Evolutionary conservation across 2,113 vertebrate genomes (phyloP).

Genomic region (Ceyx margarethae): DNA sequence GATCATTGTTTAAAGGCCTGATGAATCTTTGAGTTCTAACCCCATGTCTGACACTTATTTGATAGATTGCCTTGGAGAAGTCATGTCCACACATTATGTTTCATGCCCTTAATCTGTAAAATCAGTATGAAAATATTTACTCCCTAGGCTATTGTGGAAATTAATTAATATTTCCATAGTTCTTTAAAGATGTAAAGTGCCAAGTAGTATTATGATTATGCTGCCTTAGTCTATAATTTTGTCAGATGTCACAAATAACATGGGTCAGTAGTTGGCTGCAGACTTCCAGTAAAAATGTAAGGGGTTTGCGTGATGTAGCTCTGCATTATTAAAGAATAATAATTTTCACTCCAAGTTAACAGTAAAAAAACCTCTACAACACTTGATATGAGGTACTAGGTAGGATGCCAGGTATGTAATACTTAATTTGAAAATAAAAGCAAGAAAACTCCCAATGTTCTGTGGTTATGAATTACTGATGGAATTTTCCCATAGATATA

Average conservation of each 20-base stretch:
- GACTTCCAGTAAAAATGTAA: background rate
- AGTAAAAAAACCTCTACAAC: background rate
- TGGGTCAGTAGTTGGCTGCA: background rate
- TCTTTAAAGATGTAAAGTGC: constrained; percentile 50
- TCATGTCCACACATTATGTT: background rate
- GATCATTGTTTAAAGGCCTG: background rate
- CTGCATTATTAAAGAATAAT: background rate
- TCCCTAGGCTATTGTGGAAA: constrained; percentile 46
- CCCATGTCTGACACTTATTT: background rate
- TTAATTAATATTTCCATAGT: constrained; percentile 49
- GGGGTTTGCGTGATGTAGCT: background rate
- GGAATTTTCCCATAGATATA: background rate
- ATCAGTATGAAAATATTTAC: constrained; percentile 53
- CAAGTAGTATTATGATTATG: background rate
- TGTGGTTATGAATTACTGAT: background rate
- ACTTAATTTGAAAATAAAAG: constrained; percentile 9
- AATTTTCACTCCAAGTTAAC: background rate
- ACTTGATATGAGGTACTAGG: background rate
- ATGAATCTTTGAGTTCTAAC: background rate
- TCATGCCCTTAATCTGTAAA: constrained; percentile 38
- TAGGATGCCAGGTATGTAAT: background rate
- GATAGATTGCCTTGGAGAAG: background rate
- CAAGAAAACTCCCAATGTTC: background rate
- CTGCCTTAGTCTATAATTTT: background rate
- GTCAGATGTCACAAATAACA: background rate